Evolutionary conservation across 1,140 invertebrate species (phyloP).

Genomic region (Cydia fagiglandana): DNA sequence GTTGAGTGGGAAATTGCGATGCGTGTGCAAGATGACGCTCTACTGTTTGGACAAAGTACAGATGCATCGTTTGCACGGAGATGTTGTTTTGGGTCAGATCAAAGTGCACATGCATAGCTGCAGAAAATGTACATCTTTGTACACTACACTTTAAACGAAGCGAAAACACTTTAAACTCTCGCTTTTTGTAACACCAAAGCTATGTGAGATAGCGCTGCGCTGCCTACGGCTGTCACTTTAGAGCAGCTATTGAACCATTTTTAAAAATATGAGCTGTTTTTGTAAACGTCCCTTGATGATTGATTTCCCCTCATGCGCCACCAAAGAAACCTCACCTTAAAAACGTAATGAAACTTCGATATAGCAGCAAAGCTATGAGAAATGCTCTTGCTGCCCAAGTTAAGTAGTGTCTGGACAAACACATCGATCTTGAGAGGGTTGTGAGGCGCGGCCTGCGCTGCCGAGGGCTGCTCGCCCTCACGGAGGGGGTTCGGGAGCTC

Average conservation of each 20-base stretch:
- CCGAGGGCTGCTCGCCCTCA: slow-evolving; percentile 79
- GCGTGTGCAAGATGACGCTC: too few species aligned
- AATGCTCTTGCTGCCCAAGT: slow-evolving; percentile 97
- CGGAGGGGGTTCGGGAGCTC: slow-evolving; percentile 89
- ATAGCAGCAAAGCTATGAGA: slow-evolving; percentile 99
- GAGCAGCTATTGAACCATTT: too few species aligned
- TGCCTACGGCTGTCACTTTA: slow-evolving; percentile 71
- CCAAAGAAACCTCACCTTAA: slow-evolving; percentile 84
- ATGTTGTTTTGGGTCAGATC: too few species aligned
- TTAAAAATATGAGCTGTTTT: too few species aligned
- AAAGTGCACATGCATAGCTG: too few species aligned
- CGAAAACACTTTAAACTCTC: too few species aligned
- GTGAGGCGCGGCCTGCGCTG: slow-evolving; percentile 81
- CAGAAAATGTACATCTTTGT: too few species aligned
- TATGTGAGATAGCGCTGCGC: slow-evolving; percentile 93
- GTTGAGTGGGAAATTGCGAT: too few species aligned
- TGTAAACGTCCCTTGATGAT: neutral
- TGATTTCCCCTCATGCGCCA: too few species aligned
- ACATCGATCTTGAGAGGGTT: slow-evolving; percentile 98
- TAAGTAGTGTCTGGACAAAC: slow-evolving; percentile 96
- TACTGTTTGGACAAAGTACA: too few species aligned
- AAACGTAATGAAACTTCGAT: slow-evolving; percentile 96
- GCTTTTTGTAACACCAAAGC: slow-evolving; percentile 97
- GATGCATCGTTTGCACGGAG: too few species aligned
- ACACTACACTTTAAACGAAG: too few species aligned